Evolutionary conservation across 1,140 invertebrate genomes (phyloP).

Genomic region (Euura lappo): DNA sequence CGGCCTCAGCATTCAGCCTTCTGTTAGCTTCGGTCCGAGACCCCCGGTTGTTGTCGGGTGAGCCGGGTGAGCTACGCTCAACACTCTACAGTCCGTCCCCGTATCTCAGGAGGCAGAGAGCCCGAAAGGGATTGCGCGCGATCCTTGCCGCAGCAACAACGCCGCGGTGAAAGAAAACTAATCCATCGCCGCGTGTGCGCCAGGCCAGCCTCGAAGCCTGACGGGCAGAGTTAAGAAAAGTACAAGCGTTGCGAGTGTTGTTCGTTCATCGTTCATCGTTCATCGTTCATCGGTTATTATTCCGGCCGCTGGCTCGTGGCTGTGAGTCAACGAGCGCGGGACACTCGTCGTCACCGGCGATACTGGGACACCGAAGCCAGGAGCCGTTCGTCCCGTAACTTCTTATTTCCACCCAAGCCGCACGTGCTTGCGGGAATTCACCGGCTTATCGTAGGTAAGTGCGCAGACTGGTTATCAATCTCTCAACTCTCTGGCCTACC

Average conservation of each 20-base stretch:
- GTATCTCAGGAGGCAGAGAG: conserved; percentile 18
- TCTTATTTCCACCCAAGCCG: not conserved
- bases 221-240: no score
- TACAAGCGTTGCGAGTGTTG: no score
- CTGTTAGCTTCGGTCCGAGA: conserved; percentile 27
- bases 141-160: no score
- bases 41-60: not conserved
- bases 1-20: not conserved
- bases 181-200: no score
- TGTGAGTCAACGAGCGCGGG: no score
- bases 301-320: no score
- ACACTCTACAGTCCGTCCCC: conserved; percentile 6
- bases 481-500: not conserved
- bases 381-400: not conserved
- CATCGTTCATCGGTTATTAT: no score
- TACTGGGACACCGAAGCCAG: no score
- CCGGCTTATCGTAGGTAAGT: not conserved
- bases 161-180: no score
- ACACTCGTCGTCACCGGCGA: no score
- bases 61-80: not conserved
- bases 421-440: not conserved
- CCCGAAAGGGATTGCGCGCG: conserved; percentile 17
- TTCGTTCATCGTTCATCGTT: no score
- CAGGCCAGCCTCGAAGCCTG: no score
- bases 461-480: not conserved